Percentiles rank a stretch among this genome's conserved stretches.
These are phyloP conservation scores for Zoanthus solanderi DNA, from an alignment of 92 coral and sea anemone species.

Conservation along the genomic window DNA sequence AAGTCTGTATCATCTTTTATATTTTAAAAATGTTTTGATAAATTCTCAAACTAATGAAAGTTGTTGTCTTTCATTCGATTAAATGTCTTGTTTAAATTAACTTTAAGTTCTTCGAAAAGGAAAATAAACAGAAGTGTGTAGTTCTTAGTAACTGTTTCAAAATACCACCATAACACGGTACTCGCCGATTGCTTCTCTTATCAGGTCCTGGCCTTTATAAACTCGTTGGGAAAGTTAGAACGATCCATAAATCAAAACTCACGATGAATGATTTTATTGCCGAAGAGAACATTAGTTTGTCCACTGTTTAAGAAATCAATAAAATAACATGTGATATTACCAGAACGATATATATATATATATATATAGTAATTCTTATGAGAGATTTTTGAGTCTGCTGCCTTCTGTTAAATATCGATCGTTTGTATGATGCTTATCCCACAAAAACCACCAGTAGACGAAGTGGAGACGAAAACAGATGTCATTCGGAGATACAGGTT, in stretches of 20 bases:
- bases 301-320: too few species aligned
- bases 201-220: not conserved
- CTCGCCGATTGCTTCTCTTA: not conserved
- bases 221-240: not conserved
- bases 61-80: not conserved
- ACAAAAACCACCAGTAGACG: constrained; percentile 5
- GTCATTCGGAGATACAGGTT: not conserved
- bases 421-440: not conserved
- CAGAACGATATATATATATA: too few species aligned
- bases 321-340: too few species aligned
- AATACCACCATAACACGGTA: too few species aligned
- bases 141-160: not conserved
- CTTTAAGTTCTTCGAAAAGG: not conserved
- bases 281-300: too few species aligned
- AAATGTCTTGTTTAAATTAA: constrained; percentile 33
- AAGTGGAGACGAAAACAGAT: constrained; percentile 10
- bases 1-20: not conserved
- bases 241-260: constrained; percentile 2
- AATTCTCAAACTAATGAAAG: not conserved
- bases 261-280: not conserved
- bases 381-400: too few species aligned
- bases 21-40: not conserved
- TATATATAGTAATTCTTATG: too few species aligned
- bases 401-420: not conserved
- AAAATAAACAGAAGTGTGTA: not conserved